phyloP scores from a whole-genome alignment of 2,888 invertebrate genomes.

The Phengaris arion region DNA sequence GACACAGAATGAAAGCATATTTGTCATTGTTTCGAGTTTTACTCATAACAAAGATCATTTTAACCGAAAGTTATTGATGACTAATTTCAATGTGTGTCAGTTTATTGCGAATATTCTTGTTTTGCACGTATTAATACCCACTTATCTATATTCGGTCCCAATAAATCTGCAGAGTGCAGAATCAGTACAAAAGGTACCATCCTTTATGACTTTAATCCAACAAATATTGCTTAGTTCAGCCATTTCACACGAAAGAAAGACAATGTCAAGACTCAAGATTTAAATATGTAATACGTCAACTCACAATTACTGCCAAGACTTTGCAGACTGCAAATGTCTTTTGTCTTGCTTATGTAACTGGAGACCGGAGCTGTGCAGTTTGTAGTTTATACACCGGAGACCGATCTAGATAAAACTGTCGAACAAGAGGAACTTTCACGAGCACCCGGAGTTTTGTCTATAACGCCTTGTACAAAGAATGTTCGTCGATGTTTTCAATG shows the following conservation, averaged over 20 bases:
- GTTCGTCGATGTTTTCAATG: neutral
- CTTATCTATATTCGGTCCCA: neutral
- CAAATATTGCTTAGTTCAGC: neutral
- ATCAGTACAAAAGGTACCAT: neutral
- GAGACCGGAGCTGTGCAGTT: neutral
- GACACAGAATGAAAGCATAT: neutral
- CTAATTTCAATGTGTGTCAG: slow-evolving; percentile 11
- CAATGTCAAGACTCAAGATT: too few relatives aligned
- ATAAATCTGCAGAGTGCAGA: neutral
- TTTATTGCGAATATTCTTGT: slow-evolving; percentile 19
- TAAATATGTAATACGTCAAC: neutral
- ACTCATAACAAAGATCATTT: slow-evolving; percentile 16
- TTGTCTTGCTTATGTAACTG: neutral
- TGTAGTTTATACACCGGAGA: neutral
- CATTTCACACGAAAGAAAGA: neutral
- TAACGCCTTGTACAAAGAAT: too few relatives aligned
- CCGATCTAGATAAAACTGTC: slow-evolving; percentile 7
- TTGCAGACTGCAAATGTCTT: neutral
- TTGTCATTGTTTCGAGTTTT: neutral
- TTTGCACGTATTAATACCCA: neutral
- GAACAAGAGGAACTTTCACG: slow-evolving; percentile 10
- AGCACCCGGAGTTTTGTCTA: neutral
- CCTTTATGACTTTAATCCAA: neutral
- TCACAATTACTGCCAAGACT: neutral
- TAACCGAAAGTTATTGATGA: slow-evolving; percentile 21